Evolutionary conservation across 2,888 invertebrate genomes (phyloP).

Genomic region (Pollenia angustigena): DNA sequence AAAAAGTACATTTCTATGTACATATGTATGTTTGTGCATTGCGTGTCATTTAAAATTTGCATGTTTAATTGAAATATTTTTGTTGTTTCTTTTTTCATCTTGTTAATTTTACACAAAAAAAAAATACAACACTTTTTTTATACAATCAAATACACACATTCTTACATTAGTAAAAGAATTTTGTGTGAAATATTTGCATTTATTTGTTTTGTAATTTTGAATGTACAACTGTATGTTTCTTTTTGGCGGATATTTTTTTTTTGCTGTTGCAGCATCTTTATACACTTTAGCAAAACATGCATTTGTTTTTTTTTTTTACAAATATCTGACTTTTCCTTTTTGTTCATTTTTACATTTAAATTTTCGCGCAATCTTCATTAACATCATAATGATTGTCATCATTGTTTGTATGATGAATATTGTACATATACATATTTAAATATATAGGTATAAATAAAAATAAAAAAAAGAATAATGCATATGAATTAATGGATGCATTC

Average conservation of each 20-base stretch:
- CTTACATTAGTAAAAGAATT: slow-evolving; percentile 57
- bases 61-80: slow-evolving; percentile 73
- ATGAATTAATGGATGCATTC: slow-evolving; percentile 30
- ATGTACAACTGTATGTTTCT: background rate
- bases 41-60: slow-evolving; percentile 74
- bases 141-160: slow-evolving; percentile 40
- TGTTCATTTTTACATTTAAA: slow-evolving; percentile 60
- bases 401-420: slow-evolving; percentile 59
- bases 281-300: slow-evolving; percentile 3
- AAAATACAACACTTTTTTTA: background rate
- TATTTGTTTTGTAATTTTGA: slow-evolving; percentile 27
- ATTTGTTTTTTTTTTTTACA: slow-evolving; percentile 4
- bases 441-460: background rate
- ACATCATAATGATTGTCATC: slow-evolving; percentile 68
- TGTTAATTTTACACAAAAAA: slow-evolving; percentile 59
- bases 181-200: slow-evolving; percentile 60
- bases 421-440: slow-evolving; percentile 24
- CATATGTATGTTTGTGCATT: slow-evolving; percentile 35
- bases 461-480: background rate
- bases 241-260: background rate
- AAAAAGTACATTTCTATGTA: too few species aligned
- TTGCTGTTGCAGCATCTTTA: slow-evolving; percentile 29
- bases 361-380: slow-evolving; percentile 68
- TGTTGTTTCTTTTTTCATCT: slow-evolving; percentile 56
- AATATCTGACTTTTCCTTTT: background rate